Evolutionary conservation across 2,797 vertebrate species (phyloP).

Genomic region (Myotis daubentonii): DNA sequence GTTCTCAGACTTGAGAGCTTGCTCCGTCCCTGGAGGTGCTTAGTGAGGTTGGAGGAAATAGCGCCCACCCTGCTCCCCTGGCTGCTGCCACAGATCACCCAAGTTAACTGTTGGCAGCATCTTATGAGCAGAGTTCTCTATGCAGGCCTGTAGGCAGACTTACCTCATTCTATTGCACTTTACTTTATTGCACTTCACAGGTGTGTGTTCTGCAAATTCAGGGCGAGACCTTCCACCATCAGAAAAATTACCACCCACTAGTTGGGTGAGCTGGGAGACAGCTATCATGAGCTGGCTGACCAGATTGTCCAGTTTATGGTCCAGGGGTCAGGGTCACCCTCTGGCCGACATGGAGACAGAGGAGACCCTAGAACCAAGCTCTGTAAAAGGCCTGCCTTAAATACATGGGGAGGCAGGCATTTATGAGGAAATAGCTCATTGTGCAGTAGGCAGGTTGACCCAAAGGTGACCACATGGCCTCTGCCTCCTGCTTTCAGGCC

Average conservation of each 20-base stretch:
- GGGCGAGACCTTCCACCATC: background rate
- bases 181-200: background rate
- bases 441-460: background rate
- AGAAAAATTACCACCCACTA: background rate
- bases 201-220: background rate
- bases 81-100: rapidly evolving
- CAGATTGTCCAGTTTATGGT: background rate
- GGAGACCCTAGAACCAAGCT: too few relatives aligned
- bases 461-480: rapidly evolving
- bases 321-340: background rate
- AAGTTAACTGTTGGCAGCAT: rapidly evolving
- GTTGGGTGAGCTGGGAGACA: background rate
- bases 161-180: background rate
- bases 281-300: background rate
- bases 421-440: background rate
- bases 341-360: background rate
- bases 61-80: rapidly evolving
- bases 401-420: too few relatives aligned
- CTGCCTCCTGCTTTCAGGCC: background rate
- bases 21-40: background rate
- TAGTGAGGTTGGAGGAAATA: background rate
- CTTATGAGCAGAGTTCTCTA: rapidly evolving
- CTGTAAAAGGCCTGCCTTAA: background rate
- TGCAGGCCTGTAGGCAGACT: background rate
- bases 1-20: background rate